Conservation (phyloP, 2,113 vertebrate genomes). For the Megalops atlanticus region DNA sequence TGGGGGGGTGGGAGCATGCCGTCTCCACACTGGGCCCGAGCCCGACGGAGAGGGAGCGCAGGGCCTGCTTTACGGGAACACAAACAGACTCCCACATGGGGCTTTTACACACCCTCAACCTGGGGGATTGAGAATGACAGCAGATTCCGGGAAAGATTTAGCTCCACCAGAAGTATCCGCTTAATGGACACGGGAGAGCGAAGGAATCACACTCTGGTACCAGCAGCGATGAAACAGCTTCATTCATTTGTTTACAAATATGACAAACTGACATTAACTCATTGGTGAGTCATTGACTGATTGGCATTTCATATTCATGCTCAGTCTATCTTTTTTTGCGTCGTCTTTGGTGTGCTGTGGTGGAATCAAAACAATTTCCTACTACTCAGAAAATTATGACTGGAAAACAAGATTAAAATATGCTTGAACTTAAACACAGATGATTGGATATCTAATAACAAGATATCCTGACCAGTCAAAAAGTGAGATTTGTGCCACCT, state of each 20-base stretch:
- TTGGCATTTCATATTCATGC: too few species aligned
- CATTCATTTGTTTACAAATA: not conserved
- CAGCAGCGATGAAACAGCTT: not conserved
- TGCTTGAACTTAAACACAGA: too few species aligned
- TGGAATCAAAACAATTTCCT: too few species aligned
- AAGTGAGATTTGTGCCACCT: too few species aligned
- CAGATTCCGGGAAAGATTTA: conserved; percentile 10
- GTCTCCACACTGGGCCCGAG: not conserved
- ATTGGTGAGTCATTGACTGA: not conserved
- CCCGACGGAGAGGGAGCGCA: not conserved
- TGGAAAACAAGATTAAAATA: too few species aligned
- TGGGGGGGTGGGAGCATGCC: not conserved
- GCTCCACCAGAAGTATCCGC: not conserved
- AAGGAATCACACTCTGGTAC: not conserved
- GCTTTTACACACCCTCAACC: not conserved
- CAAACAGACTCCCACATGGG: conserved; percentile 10
- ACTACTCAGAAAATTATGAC: too few species aligned
- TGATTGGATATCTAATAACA: too few species aligned
- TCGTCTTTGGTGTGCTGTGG: too few species aligned
- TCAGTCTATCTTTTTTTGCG: too few species aligned
- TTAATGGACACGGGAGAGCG: not conserved
- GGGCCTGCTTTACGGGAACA: conserved; percentile 9
- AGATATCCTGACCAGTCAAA: too few species aligned
- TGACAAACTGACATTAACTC: not conserved
- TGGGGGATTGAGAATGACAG: not conserved